phyloP scores from a whole-genome alignment of 2,888 invertebrate species.

The Amiota mariae region DNA sequence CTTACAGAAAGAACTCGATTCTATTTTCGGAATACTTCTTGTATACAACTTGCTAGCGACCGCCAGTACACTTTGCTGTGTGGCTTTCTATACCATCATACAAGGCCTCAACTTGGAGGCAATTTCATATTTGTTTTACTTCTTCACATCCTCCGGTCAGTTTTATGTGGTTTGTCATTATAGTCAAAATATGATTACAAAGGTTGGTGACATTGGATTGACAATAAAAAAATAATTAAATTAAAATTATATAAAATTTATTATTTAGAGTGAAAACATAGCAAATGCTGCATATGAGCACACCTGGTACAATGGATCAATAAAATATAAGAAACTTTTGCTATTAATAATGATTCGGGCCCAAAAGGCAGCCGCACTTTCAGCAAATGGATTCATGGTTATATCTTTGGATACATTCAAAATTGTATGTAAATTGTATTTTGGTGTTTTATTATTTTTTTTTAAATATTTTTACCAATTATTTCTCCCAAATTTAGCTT shows the following conservation, averaged over 20 bases:
- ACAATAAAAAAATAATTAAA: too few species aligned
- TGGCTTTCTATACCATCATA: constrained; percentile 35
- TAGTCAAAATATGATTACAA: constrained; percentile 29
- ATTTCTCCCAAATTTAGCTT: neutral
- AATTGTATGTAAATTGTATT: neutral
- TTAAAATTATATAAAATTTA: neutral
- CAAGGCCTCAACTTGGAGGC: constrained; percentile 14
- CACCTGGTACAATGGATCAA: constrained; percentile 3
- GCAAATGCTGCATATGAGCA: constrained; percentile 6
- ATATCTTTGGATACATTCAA: constrained; percentile 1
- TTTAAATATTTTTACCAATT: neutral
- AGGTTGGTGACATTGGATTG: neutral
- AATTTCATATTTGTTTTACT: constrained; percentile 16
- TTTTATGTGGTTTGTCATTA: constrained; percentile 39
- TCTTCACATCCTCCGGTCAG: constrained; percentile 35
- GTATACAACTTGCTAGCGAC: constrained; percentile 41
- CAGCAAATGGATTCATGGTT: constrained; percentile 2
- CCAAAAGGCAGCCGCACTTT: neutral
- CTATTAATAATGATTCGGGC: neutral
- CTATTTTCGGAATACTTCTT: constrained; percentile 36
- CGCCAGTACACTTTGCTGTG: constrained; percentile 34
- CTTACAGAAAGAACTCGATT: constrained; percentile 13
- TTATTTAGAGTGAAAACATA: neutral
- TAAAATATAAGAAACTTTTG: neutral
- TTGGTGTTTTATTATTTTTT: too few species aligned